Evolutionary conservation across 2,888 invertebrate species (phyloP).

Genomic region (Allygus modestus): DNA sequence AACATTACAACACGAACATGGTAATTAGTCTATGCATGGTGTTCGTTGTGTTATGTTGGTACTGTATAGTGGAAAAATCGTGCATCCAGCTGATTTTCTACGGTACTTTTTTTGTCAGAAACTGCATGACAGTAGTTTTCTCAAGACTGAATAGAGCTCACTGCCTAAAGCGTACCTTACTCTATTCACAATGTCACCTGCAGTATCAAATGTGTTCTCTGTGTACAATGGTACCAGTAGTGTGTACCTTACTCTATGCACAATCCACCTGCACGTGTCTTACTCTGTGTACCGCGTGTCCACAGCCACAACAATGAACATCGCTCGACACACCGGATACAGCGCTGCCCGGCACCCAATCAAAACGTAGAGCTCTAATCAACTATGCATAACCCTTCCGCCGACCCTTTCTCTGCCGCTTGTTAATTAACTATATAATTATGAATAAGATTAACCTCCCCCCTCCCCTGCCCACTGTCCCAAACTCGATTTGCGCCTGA

Average conservation of each 20-base stretch:
- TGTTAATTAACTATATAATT: slow-evolving; percentile 59
- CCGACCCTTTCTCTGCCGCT: slow-evolving; percentile 49
- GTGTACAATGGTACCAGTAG: too few species aligned
- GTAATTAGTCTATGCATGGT: too few species aligned
- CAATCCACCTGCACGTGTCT: background rate
- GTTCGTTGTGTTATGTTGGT: too few species aligned
- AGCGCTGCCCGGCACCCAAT: slow-evolving; percentile 35
- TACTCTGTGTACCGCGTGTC: slow-evolving; percentile 2
- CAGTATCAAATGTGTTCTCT: too few species aligned
- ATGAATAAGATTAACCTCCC: slow-evolving; percentile 53
- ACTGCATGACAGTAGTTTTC: too few species aligned
- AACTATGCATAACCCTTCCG: slow-evolving; percentile 56
- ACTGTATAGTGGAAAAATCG: too few species aligned
- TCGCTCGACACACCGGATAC: slow-evolving; percentile 34
- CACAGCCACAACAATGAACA: slow-evolving; percentile 32
- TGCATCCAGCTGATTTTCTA: too few species aligned
- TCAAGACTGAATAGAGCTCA: too few species aligned
- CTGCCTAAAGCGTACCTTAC: too few species aligned
- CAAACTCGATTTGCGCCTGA: slow-evolving; percentile 47
- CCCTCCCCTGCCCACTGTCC: slow-evolving; percentile 1
- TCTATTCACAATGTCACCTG: too few species aligned
- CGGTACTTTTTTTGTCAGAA: too few species aligned
- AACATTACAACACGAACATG: too few species aligned
- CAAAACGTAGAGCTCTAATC: slow-evolving; percentile 51
- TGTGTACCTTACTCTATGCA: background rate